Conservation (phyloP, 1,140 invertebrate species). For the Achroia grisella region DNA sequence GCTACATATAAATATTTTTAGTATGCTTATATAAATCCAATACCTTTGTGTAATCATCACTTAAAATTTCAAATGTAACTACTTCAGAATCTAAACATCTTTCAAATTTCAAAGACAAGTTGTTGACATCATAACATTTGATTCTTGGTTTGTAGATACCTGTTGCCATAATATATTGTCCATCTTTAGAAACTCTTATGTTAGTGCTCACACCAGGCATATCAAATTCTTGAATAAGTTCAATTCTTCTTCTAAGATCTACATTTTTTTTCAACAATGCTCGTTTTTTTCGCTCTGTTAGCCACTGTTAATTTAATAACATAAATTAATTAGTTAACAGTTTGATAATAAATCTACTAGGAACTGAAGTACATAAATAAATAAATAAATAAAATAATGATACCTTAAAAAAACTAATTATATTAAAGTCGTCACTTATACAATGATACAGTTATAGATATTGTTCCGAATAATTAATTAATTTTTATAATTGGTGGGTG, state of each 20-base stretch:
- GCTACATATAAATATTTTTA: too few species aligned
- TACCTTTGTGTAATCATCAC: constrained; percentile 93
- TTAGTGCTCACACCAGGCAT: constrained; percentile 96
- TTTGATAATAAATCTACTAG: too few species aligned
- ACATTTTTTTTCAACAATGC: constrained; percentile 92
- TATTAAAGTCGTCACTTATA: too few species aligned
- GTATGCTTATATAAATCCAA: too few species aligned
- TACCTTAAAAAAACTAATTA: too few species aligned
- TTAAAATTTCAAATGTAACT: constrained; percentile 88
- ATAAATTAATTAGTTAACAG: constrained; percentile 2
- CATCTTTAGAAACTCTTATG: constrained; percentile 92
- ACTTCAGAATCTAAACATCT: constrained; percentile 98
- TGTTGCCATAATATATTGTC: constrained; percentile 92
- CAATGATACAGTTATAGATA: too few species aligned
- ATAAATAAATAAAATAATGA: too few species aligned
- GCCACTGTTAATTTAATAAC: constrained; percentile 82
- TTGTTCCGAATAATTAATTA: too few species aligned
- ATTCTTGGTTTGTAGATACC: constrained; percentile 98
- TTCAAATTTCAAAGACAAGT: constrained; percentile 98
- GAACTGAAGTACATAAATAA: too few species aligned
- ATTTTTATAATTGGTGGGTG: too few species aligned
- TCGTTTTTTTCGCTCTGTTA: constrained; percentile 91
- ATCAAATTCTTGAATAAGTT: constrained; percentile 99
- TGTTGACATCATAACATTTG: constrained; percentile 96
- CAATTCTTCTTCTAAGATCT: constrained; percentile 91